These are phyloP conservation scores for Drosophila aldrichi DNA, from an alignment of 2,888 invertebrate species.

Conservation along the genomic window DNA sequence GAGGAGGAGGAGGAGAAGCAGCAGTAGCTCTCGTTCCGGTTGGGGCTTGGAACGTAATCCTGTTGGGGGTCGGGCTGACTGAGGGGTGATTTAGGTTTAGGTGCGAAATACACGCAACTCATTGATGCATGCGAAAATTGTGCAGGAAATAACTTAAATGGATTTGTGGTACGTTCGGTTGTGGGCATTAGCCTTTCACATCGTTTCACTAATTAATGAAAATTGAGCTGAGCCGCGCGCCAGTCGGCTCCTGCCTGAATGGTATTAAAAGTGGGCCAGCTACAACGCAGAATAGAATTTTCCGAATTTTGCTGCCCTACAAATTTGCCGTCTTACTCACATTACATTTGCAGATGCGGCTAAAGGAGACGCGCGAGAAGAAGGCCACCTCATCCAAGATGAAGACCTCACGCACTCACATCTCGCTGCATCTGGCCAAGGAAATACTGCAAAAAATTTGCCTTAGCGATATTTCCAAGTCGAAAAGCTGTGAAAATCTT, in stretches of 20 bases:
- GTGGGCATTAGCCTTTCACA: slow-evolving; percentile 36
- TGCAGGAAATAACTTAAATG: slow-evolving; percentile 76
- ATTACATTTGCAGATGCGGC: slow-evolving; percentile 87
- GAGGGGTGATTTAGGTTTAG: slow-evolving; percentile 56
- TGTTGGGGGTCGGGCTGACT: slow-evolving; percentile 26
- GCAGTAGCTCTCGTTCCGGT: background rate
- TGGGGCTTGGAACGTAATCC: background rate
- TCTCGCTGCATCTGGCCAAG: slow-evolving; percentile 92
- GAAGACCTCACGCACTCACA: slow-evolving; percentile 92
- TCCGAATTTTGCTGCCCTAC: background rate
- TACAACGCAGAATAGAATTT: background rate
- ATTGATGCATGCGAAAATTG: slow-evolving; percentile 70
- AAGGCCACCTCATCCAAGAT: slow-evolving; percentile 89
- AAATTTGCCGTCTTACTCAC: background rate
- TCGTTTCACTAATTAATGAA: slow-evolving; percentile 72
- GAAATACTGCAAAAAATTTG: slow-evolving; percentile 94
- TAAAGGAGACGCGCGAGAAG: slow-evolving; percentile 91
- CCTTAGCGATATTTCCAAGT: slow-evolving; percentile 93
- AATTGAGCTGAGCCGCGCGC: slow-evolving; percentile 42
- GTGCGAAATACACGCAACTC: slow-evolving; percentile 75
- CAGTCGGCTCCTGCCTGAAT: slow-evolving; percentile 8
- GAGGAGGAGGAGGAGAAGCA: background rate
- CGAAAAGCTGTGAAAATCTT: slow-evolving; percentile 94
- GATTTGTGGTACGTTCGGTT: slow-evolving; percentile 49
- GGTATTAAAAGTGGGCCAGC: slow-evolving; percentile 29